A percentile compares a stretch with the other conserved stretches of the same genome.
phyloP scores from a whole-genome alignment of 1,140 invertebrate genomes.

The Eurosta solidaginis region DNA sequence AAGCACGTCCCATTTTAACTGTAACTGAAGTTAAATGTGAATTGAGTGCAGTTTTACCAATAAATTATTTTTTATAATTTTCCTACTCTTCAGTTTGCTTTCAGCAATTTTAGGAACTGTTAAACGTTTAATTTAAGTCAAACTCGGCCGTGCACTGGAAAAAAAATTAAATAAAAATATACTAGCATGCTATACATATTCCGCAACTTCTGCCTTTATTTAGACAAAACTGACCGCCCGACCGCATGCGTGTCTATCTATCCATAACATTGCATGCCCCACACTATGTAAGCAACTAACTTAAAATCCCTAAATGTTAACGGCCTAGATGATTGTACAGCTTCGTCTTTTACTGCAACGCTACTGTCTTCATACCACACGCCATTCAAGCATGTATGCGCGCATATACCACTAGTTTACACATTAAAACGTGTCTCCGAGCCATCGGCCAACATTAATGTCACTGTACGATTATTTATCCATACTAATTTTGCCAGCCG shows the following conservation, averaged over 20 bases:
- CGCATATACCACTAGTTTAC: constrained; percentile 58
- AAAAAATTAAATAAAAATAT: not conserved
- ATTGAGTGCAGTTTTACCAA: too few relatives aligned
- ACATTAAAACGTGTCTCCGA: constrained; percentile 90
- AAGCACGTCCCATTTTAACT: too few relatives aligned
- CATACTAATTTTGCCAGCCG: constrained; percentile 87
- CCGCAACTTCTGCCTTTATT: not conserved
- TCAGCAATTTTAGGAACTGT: not conserved
- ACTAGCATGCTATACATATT: not conserved
- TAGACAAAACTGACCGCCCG: not conserved
- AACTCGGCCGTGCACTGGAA: not conserved
- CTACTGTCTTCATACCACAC: not conserved
- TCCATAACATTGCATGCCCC: too few relatives aligned
- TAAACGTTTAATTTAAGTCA: constrained; percentile 9
- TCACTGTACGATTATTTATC: constrained; percentile 90
- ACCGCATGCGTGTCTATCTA: not conserved
- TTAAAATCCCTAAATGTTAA: constrained; percentile 26
- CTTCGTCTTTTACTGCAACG: constrained; percentile 13
- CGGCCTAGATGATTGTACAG: constrained; percentile 17
- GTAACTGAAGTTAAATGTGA: too few relatives aligned
- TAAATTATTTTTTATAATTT: too few relatives aligned
- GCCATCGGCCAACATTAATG: constrained; percentile 88
- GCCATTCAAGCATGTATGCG: not conserved
- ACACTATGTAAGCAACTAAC: not conserved
- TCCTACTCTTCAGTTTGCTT: too few relatives aligned